Evolutionary conservation across 2,888 invertebrate genomes (phyloP), one percentile per base, ranked within the genome.

Genomic region (Brenthis hecate): DNA sequence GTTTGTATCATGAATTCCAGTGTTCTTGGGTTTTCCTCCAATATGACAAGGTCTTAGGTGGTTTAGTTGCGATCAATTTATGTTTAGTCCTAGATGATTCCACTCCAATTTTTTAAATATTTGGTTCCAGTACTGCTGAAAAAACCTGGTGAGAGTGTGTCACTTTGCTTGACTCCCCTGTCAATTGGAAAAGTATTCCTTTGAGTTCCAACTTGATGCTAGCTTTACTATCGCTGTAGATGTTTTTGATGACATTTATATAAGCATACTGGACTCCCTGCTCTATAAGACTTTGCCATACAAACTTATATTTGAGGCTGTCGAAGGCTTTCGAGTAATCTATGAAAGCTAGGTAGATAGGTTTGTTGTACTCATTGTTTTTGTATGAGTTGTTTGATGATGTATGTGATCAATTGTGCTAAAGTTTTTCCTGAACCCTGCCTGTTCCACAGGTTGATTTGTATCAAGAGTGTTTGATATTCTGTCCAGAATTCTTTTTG

Each of bases 381-480:
- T 28, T 28, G 28, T 28, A 28, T 28, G 28, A 28, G 28, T 28
- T 28, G 28, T 28, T 28, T 4, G 28, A 28, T 28, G 28, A 0
- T 28, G 28, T 28, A 28, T 28, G 4, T 28, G 28, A 4, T 28
- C 28, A 28, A 28, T 28, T 28, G 28, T 28, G 28, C 28, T 28
- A 28, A 28, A 28, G 28, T 28, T 28, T 72, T 71, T 73, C 19
- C 75, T 65, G 47, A 76, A 76, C 3, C 76, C 77, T 0, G 75
- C 74, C 70, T 76, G 76, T 60, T 76, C 75, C 6, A 68, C 32
- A 4, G 73, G 74, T 50, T 75, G 66, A 5, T 69, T 54, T 60
- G 69, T 62, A 19, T 65, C 28, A 3, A 28, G 28, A 28, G 28
- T 28, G 4, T 28, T 28, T 28, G 28, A 28, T 28, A 28, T 28